phyloP scores from a whole-genome alignment of 2,888 invertebrate genomes.

The Ichneumon xanthorius region DNA sequence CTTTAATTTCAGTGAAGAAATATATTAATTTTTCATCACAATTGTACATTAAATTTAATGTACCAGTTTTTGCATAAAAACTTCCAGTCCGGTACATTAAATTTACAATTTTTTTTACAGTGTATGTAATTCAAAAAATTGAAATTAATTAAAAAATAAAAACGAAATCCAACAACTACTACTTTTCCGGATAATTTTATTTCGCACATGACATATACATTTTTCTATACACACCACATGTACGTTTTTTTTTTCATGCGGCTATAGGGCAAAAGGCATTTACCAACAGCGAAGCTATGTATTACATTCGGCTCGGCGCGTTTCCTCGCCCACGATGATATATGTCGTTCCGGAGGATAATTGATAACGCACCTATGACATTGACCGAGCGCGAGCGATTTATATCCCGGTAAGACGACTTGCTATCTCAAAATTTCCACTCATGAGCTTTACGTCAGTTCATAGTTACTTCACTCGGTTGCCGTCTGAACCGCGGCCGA shows the following conservation, averaged over 20 bases:
- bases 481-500: constrained; percentile 59
- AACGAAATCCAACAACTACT: no score
- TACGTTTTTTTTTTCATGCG: background rate
- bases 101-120: no score
- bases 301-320: background rate
- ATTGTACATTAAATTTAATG: no score
- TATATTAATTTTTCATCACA: no score
- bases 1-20: no score
- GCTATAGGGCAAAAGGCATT: background rate
- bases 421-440: constrained; percentile 70
- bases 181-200: background rate
- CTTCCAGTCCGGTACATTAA: no score
- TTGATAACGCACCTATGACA: constrained; percentile 58
- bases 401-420: constrained; percentile 55
- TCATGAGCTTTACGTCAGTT: constrained; percentile 68
- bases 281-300: background rate
- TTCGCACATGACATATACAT: background rate
- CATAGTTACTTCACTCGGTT: constrained; percentile 27
- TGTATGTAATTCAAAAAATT: no score
- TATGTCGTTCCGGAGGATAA: constrained; percentile 50
- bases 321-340: constrained; percentile 20
- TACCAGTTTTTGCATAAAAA: no score
- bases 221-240: background rate
- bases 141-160: no score
- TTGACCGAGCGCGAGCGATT: constrained; percentile 63